Conservation (phyloP, 2,888 invertebrate genomes). For the Meteorus cinctellus region DNA sequence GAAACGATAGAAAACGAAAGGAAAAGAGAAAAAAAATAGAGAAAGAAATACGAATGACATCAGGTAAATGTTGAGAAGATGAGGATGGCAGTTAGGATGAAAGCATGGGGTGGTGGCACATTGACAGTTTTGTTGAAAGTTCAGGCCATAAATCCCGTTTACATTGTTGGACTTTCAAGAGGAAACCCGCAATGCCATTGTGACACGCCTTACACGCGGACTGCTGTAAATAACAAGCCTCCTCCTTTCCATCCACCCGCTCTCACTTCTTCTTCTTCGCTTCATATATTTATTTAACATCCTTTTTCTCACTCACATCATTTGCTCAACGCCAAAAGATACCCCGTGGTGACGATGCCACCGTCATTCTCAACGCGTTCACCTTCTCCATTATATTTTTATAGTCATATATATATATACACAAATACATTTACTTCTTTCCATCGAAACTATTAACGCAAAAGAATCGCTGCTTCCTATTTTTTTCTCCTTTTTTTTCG, state of each 20-base stretch:
- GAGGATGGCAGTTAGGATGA: conserved; percentile 44
- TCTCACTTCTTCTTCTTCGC: conserved; percentile 41
- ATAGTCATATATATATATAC: conserved; percentile 17
- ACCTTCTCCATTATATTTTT: conserved; percentile 37
- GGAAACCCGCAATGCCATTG: conserved; percentile 73
- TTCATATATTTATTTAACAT: conserved; percentile 6
- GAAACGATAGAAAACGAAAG: background rate
- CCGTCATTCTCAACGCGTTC: conserved; percentile 36
- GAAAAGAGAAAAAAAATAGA: background rate
- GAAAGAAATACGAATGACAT: conserved; percentile 34
- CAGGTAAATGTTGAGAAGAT: conserved; percentile 48
- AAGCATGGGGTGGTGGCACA: conserved; percentile 53
- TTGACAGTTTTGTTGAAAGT: conserved; percentile 73
- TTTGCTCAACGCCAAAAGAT: conserved; percentile 13
- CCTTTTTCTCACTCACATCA: conserved; percentile 41
- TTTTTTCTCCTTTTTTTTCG: background rate
- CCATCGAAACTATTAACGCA: background rate
- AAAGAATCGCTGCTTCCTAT: background rate
- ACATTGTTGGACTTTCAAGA: conserved; percentile 72
- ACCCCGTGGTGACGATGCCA: conserved; percentile 40
- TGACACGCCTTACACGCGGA: conserved; percentile 67
- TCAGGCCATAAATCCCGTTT: conserved; percentile 69
- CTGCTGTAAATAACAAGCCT: conserved; percentile 70
- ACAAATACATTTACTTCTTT: background rate
- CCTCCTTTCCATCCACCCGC: conserved; percentile 40